Conservation (phyloP, 2,888 invertebrate species). For the Drosophila kanekoi region DNA sequence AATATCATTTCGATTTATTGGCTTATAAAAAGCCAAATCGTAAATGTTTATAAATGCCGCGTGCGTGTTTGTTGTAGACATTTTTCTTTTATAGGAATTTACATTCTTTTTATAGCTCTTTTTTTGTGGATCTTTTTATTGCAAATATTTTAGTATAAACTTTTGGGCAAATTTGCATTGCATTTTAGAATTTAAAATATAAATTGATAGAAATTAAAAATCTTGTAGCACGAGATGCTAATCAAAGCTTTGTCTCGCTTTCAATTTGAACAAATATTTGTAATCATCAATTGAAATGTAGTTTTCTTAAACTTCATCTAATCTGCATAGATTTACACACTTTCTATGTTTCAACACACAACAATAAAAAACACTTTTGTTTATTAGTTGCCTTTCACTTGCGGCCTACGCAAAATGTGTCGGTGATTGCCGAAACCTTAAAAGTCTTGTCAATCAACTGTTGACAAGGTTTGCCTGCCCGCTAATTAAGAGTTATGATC, state of each 20-base stretch:
- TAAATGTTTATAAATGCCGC: slow-evolving; percentile 24
- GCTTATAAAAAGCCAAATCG: slow-evolving; percentile 11
- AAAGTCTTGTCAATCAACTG: slow-evolving; percentile 81
- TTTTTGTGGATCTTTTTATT: not conserved
- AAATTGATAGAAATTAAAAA: too few species aligned
- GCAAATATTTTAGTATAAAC: not conserved
- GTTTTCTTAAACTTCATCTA: not conserved
- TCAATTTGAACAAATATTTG: not conserved
- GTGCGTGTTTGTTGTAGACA: slow-evolving; percentile 12
- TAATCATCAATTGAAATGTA: slow-evolving; percentile 9
- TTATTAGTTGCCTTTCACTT: slow-evolving; percentile 71
- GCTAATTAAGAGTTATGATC: slow-evolving; percentile 82
- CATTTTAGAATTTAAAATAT: too few species aligned
- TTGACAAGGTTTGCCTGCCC: slow-evolving; percentile 73
- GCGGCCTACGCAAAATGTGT: slow-evolving; percentile 64
- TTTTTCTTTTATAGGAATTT: slow-evolving; percentile 24
- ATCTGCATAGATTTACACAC: slow-evolving; percentile 10
- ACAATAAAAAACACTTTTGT: slow-evolving; percentile 15
- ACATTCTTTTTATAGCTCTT: slow-evolving; percentile 6
- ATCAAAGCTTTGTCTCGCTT: not conserved
- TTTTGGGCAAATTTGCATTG: too few species aligned
- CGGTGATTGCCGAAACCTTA: slow-evolving; percentile 65
- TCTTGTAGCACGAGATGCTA: too few species aligned
- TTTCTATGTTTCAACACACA: slow-evolving; percentile 38
- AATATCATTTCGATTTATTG: slow-evolving; percentile 34